Conservation (phyloP, 2,797 vertebrate genomes). For the Periparus ater region DNA sequence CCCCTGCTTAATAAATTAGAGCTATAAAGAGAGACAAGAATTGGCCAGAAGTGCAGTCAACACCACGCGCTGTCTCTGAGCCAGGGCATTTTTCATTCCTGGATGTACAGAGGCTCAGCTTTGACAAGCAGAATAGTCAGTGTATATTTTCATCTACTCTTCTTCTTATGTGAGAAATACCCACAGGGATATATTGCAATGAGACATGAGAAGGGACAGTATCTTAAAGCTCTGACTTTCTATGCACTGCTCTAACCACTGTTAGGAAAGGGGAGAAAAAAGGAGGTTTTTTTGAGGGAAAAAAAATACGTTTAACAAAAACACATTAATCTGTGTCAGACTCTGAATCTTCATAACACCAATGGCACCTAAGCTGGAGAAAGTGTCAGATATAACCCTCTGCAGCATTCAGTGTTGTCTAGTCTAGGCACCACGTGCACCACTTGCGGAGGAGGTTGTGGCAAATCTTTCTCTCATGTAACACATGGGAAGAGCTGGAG, state of each 20-base stretch:
- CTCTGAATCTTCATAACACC: not conserved
- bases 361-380: fast-evolving
- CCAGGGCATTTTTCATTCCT: not conserved
- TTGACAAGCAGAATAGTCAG: not conserved
- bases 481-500: not conserved
- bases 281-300: not conserved
- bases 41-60: not conserved
- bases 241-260: not conserved
- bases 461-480: not conserved
- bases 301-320: not conserved
- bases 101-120: not conserved
- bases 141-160: not conserved
- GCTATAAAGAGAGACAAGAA: not conserved
- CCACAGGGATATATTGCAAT: not conserved
- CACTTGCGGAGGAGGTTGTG: not conserved
- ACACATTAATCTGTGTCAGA: not conserved
- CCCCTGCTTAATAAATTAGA: not conserved
- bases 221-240: not conserved
- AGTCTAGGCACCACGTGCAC: not conserved
- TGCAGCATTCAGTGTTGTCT: not conserved
- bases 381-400: fast-evolving
- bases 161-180: not conserved
- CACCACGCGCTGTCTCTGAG: not conserved
- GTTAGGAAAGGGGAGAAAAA: fast-evolving
- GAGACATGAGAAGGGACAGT: not conserved